phyloP scores from a whole-genome alignment of 2,797 vertebrate species.

The Capromys pilorides region DNA sequence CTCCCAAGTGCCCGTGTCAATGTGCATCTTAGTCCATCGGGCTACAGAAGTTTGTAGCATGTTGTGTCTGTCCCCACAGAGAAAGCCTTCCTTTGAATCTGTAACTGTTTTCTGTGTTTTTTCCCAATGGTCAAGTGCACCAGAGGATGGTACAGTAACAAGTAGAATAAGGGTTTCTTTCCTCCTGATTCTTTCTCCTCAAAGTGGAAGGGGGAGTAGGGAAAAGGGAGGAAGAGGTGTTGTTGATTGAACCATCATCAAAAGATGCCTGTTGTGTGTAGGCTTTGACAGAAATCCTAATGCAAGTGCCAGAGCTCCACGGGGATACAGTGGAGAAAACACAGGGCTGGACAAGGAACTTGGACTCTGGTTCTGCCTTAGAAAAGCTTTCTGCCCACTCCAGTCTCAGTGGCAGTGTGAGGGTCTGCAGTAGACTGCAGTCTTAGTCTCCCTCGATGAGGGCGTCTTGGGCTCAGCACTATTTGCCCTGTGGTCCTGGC shows the following conservation, averaged over 20 bases:
- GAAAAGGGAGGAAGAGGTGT: not conserved
- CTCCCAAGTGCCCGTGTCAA: too few relatives aligned
- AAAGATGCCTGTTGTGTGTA: too few relatives aligned
- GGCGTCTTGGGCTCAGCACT: not conserved
- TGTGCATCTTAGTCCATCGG: not conserved
- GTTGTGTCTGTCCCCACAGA: not conserved
- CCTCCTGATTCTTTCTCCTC: not conserved
- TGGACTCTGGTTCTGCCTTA: not conserved
- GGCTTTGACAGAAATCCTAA: not conserved
- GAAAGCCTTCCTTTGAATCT: not conserved
- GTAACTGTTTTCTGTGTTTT: not conserved
- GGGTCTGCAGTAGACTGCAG: not conserved
- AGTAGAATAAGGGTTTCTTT: not conserved
- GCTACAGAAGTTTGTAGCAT: too few relatives aligned
- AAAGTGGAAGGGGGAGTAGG: not conserved
- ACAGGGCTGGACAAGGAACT: not conserved
- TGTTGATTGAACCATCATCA: too few relatives aligned
- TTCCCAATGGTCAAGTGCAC: not conserved
- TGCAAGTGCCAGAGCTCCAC: rapidly evolving
- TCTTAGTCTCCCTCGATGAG: not conserved
- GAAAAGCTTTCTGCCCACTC: not conserved
- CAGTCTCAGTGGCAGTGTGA: not conserved
- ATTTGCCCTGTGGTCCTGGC: rapidly evolving
- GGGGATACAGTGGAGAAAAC: too few relatives aligned
- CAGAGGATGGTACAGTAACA: rapidly evolving